A percentile compares a stretch with the other conserved stretches of the same genome.
phyloP scores from a whole-genome alignment of 2,113 vertebrate genomes.

The Ivindomyrus marchei region DNA sequence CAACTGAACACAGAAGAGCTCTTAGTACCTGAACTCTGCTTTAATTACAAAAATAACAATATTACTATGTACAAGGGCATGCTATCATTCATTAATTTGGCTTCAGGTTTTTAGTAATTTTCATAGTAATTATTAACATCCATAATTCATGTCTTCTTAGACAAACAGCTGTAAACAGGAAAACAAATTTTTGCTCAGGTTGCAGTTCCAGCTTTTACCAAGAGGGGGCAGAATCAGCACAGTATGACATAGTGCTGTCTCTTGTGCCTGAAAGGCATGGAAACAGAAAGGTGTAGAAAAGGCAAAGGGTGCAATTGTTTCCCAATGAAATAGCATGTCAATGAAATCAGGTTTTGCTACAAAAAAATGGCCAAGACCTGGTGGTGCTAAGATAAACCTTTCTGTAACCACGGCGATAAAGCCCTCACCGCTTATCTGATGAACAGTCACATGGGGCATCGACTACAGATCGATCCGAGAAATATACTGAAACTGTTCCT shows the following conservation, averaged over 20 bases:
- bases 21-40: not conserved
- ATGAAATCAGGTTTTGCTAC: not conserved
- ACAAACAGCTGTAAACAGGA: not conserved
- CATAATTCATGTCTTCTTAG: not conserved
- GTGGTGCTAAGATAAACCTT: not conserved
- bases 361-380: not conserved
- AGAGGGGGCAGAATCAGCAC: not conserved
- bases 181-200: not conserved
- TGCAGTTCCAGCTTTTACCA: not conserved
- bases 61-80: not conserved
- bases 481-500: not conserved
- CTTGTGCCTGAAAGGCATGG: not conserved
- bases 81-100: not conserved
- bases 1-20: not conserved
- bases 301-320: not conserved
- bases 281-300: not conserved
- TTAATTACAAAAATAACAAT: not conserved
- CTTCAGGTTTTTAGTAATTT: not conserved
- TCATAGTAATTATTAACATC: conserved; percentile 1
- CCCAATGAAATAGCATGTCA: not conserved
- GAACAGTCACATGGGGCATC: not conserved
- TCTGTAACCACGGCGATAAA: not conserved
- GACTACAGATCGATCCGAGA: not conserved
- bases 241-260: not conserved
- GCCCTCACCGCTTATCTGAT: not conserved